Conservation (phyloP, 2,888 invertebrate genomes). For the Notocelia uddmanniana region DNA sequence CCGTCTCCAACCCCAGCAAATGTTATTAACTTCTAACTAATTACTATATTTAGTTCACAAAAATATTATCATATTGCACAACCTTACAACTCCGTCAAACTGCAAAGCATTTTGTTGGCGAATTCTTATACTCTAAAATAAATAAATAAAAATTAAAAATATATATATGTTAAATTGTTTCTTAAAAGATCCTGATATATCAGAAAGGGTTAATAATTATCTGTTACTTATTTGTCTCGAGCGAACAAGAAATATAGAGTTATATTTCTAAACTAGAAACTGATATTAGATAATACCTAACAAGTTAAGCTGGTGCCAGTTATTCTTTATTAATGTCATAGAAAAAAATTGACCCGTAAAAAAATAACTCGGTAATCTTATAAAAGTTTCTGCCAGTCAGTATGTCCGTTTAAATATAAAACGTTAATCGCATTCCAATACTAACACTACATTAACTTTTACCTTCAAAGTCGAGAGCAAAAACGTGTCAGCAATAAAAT, state of each 20-base stretch:
- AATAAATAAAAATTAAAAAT: too few species aligned
- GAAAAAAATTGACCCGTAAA: not conserved
- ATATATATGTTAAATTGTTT: too few species aligned
- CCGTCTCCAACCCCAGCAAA: not conserved
- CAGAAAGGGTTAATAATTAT: conserved; percentile 2
- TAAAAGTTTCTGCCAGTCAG: too few species aligned
- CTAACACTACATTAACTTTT: not conserved
- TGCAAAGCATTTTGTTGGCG: too few species aligned
- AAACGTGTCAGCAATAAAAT: not conserved
- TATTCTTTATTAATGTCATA: not conserved
- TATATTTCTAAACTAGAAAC: conserved; percentile 5
- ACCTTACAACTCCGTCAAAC: too few species aligned
- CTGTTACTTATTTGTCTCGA: not conserved
- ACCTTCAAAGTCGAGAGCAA: not conserved
- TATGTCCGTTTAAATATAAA: too few species aligned
- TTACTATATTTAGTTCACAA: too few species aligned
- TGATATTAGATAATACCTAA: not conserved
- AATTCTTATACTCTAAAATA: too few species aligned
- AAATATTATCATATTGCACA: too few species aligned
- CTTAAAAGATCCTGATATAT: not conserved
- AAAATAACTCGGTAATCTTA: not conserved
- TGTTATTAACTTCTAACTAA: too few species aligned
- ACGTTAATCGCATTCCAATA: too few species aligned
- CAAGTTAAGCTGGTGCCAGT: not conserved
- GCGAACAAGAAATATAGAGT: conserved; percentile 5